Evolutionary conservation across 2,113 vertebrate genomes (phyloP).

Genomic region (Amazona guildingii): DNA sequence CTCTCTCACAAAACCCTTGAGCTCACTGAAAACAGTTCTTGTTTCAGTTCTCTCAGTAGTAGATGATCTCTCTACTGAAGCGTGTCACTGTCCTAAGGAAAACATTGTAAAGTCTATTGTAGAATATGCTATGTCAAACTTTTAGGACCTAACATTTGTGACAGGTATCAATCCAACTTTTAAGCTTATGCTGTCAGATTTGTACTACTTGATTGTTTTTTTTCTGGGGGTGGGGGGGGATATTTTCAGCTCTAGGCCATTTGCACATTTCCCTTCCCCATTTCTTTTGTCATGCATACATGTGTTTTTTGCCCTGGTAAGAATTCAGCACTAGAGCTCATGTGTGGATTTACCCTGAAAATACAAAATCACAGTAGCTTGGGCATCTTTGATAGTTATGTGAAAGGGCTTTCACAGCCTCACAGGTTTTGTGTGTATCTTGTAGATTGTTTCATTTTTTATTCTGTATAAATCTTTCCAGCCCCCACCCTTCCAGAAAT

Average conservation of each 20-base stretch:
- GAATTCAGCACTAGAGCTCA: neutral
- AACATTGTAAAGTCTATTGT: neutral
- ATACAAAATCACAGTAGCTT: neutral
- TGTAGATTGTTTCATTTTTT: neutral
- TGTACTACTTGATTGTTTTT: neutral
- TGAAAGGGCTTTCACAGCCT: neutral
- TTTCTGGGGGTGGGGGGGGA: neutral
- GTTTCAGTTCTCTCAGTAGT: neutral
- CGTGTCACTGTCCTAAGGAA: neutral
- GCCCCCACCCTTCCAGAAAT: neutral
- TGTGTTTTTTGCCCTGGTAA: neutral
- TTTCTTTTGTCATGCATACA: neutral
- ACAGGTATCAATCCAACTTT: neutral
- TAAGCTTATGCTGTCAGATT: neutral
- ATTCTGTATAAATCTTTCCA: neutral
- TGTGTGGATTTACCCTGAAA: fast-evolving
- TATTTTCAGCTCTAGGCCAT: neutral
- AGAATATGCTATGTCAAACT: neutral
- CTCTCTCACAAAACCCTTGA: neutral
- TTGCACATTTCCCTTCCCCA: fast-evolving
- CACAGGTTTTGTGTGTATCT: neutral
- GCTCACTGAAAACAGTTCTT: neutral
- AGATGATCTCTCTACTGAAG: neutral
- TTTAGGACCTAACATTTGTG: neutral
- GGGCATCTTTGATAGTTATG: neutral